Evolutionary conservation across 2,797 vertebrate species (phyloP).

Genomic region (Danio aesculapii): DNA sequence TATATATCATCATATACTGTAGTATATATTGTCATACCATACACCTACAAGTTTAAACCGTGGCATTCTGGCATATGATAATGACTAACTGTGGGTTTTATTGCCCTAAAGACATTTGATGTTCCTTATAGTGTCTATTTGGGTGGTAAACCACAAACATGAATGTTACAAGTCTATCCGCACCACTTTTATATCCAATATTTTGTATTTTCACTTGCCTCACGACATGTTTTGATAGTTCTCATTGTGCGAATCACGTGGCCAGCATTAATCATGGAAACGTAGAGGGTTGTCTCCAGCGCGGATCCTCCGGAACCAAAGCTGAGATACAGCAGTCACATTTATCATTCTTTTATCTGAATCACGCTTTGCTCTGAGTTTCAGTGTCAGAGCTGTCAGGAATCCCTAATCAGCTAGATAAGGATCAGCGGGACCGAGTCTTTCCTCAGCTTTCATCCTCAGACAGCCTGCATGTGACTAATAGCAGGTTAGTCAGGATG

Average conservation of each 20-base stretch:
- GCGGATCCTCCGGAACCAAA: slow-evolving; percentile 31
- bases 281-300: slow-evolving; percentile 23
- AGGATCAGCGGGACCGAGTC: slow-evolving; percentile 68
- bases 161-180: slow-evolving; percentile 67
- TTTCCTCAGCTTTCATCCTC: slow-evolving; percentile 71
- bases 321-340: slow-evolving; percentile 49
- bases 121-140: neutral
- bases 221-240: slow-evolving; percentile 66
- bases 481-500: slow-evolving; percentile 76
- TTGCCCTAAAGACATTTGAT: slow-evolving; percentile 70
- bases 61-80: slow-evolving; percentile 39
- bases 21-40: neutral
- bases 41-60: neutral
- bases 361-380: slow-evolving; percentile 54
- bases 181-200: slow-evolving; percentile 74
- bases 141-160: neutral
- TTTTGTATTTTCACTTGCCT: slow-evolving; percentile 74
- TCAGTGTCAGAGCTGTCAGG: slow-evolving; percentile 70
- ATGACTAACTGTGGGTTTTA: slow-evolving; percentile 81
- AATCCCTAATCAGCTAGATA: slow-evolving; percentile 74
- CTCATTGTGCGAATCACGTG: slow-evolving; percentile 36
- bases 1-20: neutral
- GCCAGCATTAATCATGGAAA: slow-evolving; percentile 42
- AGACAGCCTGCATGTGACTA: slow-evolving; percentile 71
- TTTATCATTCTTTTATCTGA: slow-evolving; percentile 56